Evolutionary conservation across 2,888 invertebrate species (phyloP).

Genomic region (Melinaea marsaeus): DNA sequence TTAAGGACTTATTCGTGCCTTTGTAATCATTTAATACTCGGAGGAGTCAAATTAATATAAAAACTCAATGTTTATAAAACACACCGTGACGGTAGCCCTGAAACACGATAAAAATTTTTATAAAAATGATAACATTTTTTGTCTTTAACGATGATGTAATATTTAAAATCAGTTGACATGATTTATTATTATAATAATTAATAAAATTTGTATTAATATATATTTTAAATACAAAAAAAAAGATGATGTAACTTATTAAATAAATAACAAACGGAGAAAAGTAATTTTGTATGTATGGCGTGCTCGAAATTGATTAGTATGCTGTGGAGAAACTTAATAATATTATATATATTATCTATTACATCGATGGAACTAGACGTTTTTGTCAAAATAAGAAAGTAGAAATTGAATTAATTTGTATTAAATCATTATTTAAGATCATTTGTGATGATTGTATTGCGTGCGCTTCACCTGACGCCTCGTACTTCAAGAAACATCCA

Average conservation of each 20-base stretch:
- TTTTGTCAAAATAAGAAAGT: not conserved
- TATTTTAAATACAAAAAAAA: too few species aligned
- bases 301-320: not conserved
- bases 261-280: too few species aligned
- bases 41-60: slow-evolving; percentile 8
- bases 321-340: not conserved
- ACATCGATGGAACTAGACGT: not conserved
- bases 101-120: too few species aligned
- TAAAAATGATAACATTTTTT: too few species aligned
- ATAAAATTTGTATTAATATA: too few species aligned
- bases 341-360: slow-evolving; percentile 1
- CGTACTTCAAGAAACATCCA: not conserved
- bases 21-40: slow-evolving; percentile 15
- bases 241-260: too few species aligned
- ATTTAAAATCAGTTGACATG: too few species aligned
- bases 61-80: not conserved
- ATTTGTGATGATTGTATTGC: not conserved
- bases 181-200: too few species aligned
- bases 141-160: too few species aligned
- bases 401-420: slow-evolving; percentile 2
- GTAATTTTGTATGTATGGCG: too few species aligned
- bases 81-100: too few species aligned
- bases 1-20: slow-evolving; percentile 37
- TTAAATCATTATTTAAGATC: not conserved
- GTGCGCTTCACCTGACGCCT: not conserved